Evolutionary conservation across 2,888 invertebrate species (phyloP).

Genomic region (Stenoptilia bipunctidactyla): DNA sequence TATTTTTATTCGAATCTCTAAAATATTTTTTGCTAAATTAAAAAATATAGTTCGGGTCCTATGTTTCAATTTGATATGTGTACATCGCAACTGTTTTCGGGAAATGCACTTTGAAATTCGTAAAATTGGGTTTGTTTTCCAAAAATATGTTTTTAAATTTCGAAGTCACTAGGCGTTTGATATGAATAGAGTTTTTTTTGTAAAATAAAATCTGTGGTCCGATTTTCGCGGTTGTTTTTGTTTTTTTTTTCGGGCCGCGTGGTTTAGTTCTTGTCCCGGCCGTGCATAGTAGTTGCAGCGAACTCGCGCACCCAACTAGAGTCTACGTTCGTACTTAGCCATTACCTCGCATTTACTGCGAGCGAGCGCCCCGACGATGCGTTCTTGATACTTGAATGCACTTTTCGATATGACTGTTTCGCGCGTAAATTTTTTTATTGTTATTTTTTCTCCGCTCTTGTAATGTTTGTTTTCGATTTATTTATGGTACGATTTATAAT

Average conservation of each 20-base stretch:
- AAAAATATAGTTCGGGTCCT: constrained; percentile 62
- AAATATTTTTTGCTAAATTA: constrained; percentile 25
- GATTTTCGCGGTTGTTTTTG: constrained; percentile 22
- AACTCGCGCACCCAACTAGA: constrained; percentile 67
- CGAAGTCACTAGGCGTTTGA: constrained; percentile 43
- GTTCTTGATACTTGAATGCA: constrained; percentile 42
- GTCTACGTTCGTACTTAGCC: constrained; percentile 69
- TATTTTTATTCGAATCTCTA: constrained; percentile 20
- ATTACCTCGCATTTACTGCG: constrained; percentile 72
- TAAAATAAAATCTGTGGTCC: constrained; percentile 57
- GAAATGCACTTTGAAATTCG: constrained; percentile 27
- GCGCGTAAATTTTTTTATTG: background rate
- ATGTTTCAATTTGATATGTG: constrained; percentile 67
- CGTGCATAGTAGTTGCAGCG: constrained; percentile 72
- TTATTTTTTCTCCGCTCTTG: no score
- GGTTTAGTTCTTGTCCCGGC: constrained; percentile 52
- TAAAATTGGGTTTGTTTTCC: constrained; percentile 39
- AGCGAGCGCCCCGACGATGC: constrained; percentile 29
- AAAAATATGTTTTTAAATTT: constrained; percentile 33
- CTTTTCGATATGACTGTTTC: background rate
- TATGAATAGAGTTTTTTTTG: constrained; percentile 50
- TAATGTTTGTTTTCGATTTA: no score
- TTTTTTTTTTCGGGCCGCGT: constrained; percentile 41
- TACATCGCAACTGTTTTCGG: constrained; percentile 40
- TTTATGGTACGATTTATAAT: no score